Evolutionary conservation across 2,888 invertebrate genomes (phyloP), one percentile per base, ranked within the genome.

Genomic region (Caenorhabditis auriculariae): DNA sequence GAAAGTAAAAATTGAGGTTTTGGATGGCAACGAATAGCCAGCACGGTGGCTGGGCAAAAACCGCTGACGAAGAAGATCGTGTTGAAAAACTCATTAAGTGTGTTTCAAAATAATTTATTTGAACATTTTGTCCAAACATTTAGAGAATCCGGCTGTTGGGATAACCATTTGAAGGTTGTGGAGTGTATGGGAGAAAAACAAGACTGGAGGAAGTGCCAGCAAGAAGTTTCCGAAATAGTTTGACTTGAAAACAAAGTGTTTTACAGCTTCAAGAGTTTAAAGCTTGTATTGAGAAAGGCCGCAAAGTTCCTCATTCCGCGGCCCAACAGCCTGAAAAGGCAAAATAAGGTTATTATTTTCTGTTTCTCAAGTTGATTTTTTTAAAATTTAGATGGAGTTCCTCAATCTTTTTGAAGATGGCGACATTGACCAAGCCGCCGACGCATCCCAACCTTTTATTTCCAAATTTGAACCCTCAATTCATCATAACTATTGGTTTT

Each of bases 131-230:
- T n/a, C 19, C 23, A 24, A 42, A 48, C 29, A 46, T 61, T 44
- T 51, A 71, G 68, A 35, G 62, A 60, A 26, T 65, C 70, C 27
- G 77, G 76, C 3, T 77, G 77, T 62, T 77, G 76, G 76, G 69
- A 75, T 41, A 48, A 66, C 32, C 77, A 77, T 54, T 26, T 76
- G 12, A 58, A 53, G 32, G 71, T 76, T 1, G 71, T 74, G 27
- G 72, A 77, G 41, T 77, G 77, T 52, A 75, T 76, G 75, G 61
- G 63, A 52, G 76, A 77, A n/a, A 60, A 62, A 27, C 32, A 67
- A 15, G 77, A 77, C 54, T 77, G 77, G 77, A 63, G 77, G 58
- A 60, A 71, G 64, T 77, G 77, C 44, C 77, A 77, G 52, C 48
- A 60, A 45, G 60, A 59, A 35, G 69, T 75, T 15, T 35, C 39